Conservation (phyloP, 1,140 invertebrate genomes). For the Bombus confusus region DNA sequence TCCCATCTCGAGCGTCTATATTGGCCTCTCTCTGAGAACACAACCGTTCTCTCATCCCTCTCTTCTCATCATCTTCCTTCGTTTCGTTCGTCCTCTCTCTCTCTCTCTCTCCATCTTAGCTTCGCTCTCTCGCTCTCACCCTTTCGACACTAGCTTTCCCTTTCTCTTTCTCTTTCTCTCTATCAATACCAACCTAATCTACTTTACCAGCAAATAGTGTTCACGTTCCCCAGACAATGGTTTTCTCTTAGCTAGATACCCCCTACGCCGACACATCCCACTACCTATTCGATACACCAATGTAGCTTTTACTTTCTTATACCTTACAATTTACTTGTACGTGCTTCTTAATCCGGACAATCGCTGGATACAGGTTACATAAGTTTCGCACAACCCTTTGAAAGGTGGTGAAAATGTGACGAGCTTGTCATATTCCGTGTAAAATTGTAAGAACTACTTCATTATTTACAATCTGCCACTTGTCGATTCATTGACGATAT, state of each 20-base stretch:
- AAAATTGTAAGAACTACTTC: neutral
- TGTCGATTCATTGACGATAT: no score
- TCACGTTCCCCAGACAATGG: constrained; percentile 74
- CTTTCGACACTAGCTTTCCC: constrained; percentile 27
- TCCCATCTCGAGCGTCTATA: constrained; percentile 71
- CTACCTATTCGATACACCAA: constrained; percentile 23
- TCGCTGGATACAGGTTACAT: neutral
- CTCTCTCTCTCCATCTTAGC: constrained; percentile 27
- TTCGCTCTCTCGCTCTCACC: constrained; percentile 52
- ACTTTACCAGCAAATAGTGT: constrained; percentile 78
- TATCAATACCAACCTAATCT: constrained; percentile 78
- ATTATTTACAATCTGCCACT: no score
- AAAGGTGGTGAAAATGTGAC: neutral
- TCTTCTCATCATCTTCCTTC: constrained; percentile 53
- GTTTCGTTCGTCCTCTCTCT: constrained; percentile 30
- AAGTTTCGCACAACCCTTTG: neutral
- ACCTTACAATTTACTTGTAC: neutral
- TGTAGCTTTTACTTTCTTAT: constrained; percentile 10
- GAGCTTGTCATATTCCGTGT: neutral
- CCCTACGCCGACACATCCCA: constrained; percentile 6
- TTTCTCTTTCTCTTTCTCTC: constrained; percentile 42
- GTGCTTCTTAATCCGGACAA: neutral
- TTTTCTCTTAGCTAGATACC: constrained; percentile 47
- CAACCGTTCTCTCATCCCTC: constrained; percentile 55
- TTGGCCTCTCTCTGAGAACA: constrained; percentile 65